Base-by-base conservation (phyloP, 2,797 vertebrate genomes). In the Triplophysa yarkandensis region DNA sequence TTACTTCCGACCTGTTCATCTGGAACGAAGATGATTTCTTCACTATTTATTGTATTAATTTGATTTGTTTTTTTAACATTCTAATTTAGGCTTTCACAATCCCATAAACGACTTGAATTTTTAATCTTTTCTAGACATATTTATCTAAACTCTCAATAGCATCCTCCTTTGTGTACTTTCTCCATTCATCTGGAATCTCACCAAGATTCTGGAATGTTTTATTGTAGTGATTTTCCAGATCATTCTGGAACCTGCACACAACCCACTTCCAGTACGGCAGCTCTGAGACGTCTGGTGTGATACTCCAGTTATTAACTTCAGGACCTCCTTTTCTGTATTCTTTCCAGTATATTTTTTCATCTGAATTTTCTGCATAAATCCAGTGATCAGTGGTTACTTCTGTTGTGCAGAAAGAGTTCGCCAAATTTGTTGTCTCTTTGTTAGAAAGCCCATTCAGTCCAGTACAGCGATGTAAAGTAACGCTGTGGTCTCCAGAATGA, bases 231-330 rank as follows among this genome's bases (percentile, higher is more conserved):
- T 21, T 28, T 19, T 76, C 72, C 57, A 78, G 30, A 3, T 78
- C 39, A 23, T 44, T 13, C 19, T 81, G 25, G 44, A 81, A 78
- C 46, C 30, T 50, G 36, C 72, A 78, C 48, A 71, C 30, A 74
- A 74, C 58, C 77, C 73, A 76, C 23, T 79, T 71, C 72, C 77
- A 79, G 43, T 75, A 71, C 0, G 73, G 39, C 23, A 62, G 21
- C 19, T 68, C 55, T 4, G 76, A 67, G 2, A 19, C 25, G 27
- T 76, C 60, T 36, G 80, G 71, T 16, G 68, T 71, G 54, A 78
- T 78, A 41, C 64, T 78, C 74, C 78, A 80, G 14, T 21, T 52
- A 4, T 16, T 57, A 17, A 23, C 77, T 2, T 3, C 2, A 44
- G 28, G 57, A 17, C 79, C 79, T 70, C 70, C 75, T 23, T 36